Percentiles rank a stretch among this genome's conserved stretches.
Conservation (phyloP, 2,888 invertebrate genomes). For the Agrochola litura region DNA sequence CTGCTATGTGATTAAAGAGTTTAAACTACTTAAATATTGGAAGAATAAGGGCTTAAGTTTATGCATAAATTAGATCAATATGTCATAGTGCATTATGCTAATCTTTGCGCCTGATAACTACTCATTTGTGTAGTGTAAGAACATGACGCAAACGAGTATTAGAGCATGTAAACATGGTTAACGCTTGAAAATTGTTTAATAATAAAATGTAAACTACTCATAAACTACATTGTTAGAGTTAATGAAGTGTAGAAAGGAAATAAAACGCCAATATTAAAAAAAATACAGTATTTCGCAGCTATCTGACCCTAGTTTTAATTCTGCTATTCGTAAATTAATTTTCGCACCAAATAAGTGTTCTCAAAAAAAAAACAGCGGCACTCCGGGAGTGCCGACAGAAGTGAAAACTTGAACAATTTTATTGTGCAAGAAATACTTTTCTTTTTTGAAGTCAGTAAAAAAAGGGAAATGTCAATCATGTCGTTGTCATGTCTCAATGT, state of each 20-base stretch:
- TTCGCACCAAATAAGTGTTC: background rate
- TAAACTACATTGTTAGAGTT: background rate
- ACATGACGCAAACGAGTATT: conserved; percentile 41
- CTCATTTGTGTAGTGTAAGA: conserved; percentile 34
- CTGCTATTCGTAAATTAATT: background rate
- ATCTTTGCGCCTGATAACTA: conserved; percentile 24
- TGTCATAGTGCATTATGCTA: conserved; percentile 42
- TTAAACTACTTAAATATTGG: background rate
- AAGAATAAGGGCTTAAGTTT: background rate
- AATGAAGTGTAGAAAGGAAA: background rate
- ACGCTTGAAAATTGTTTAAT: conserved; percentile 8
- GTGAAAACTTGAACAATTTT: too few species aligned
- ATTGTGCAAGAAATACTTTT: too few species aligned
- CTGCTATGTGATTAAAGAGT: background rate
- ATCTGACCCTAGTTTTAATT: background rate
- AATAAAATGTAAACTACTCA: background rate
- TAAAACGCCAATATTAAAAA: too few species aligned
- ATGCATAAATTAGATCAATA: conserved; percentile 19
- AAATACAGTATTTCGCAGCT: background rate
- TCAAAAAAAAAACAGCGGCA: background rate
- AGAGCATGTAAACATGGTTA: conserved; percentile 31
- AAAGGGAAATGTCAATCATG: too few species aligned
- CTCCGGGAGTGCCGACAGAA: too few species aligned
- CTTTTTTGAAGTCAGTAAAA: too few species aligned
- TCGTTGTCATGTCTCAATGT: too few species aligned